These are phyloP conservation scores for Metallyticus violacea DNA, from an alignment of 2,888 invertebrate species.

Conservation along the genomic window DNA sequence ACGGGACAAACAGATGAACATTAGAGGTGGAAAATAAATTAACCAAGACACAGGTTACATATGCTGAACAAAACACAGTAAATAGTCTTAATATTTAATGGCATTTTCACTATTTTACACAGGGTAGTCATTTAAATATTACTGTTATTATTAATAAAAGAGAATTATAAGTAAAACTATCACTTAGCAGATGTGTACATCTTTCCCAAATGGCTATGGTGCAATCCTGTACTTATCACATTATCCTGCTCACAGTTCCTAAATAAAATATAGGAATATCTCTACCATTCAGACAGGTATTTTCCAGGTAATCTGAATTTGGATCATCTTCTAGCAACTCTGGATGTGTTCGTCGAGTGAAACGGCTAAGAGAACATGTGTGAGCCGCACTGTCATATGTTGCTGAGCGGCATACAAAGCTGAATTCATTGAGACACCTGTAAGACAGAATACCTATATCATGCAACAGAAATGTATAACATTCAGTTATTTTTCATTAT, in stretches of 20 bases:
- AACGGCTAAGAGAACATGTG: conserved; percentile 76
- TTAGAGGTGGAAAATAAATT: no score
- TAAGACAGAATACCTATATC: conserved; percentile 56
- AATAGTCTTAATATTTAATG: no score
- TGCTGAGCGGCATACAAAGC: conserved; percentile 84
- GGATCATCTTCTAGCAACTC: conserved; percentile 81
- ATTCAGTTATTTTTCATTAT: background rate
- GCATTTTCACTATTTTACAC: no score
- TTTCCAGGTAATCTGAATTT: conserved; percentile 86
- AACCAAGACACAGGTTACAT: no score
- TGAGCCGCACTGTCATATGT: conserved; percentile 76
- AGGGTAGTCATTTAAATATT: no score
- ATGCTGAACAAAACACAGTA: no score
- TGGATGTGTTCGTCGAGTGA: conserved; percentile 82
- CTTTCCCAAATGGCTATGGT: no score
- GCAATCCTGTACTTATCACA: no score
- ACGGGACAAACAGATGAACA: no score
- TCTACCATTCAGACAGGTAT: conserved; percentile 83
- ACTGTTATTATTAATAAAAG: no score
- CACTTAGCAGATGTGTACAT: no score
- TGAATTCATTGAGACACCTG: conserved; percentile 80
- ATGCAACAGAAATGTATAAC: background rate
- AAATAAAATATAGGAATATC: background rate
- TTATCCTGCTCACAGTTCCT: background rate
- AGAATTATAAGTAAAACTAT: no score